Evolutionary conservation across 2,888 invertebrate species (phyloP), one percentile per base, ranked within the genome.

Genomic region (Caenorhabditis sp.): DNA sequence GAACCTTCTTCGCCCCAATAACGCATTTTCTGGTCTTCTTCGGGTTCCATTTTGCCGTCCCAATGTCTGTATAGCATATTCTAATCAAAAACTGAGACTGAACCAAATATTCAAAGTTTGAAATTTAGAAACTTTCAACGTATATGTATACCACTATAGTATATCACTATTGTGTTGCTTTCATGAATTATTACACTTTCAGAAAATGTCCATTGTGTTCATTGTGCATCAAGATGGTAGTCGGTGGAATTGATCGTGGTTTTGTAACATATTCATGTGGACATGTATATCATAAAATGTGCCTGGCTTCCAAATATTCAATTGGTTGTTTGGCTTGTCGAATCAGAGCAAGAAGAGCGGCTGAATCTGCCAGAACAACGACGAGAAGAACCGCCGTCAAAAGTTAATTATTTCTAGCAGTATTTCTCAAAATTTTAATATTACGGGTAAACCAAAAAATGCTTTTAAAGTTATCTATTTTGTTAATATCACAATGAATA

Each of bases 171-270:
- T n/a, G n/a, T n/a, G n/a, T n/a, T n/a, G n/a, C n/a, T n/a, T n/a
- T n/a, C n/a, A n/a, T n/a, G n/a, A n/a, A n/a, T n/a, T n/a, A n/a
- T n/a, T n/a, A n/a, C n/a, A n/a, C n/a, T 63, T 79, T 27, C 63
- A 80, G 80, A 36, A 65, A 67, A 63, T 82, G 82, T 61, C 80
- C 76, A 14, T 65, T 82, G 36, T 82, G 82, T 57, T 69, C 77
- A 0, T 70, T 82, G 0, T 59, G 80, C 3, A 69, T 80, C 21
- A 67, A 70, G 53, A 71, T 75, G 57, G 26, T 68, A 4, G 76
- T 79, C 27, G 76, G 77, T 5, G 78, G 77, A 1, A 27, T 52
- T 10, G 77, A 70, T 20, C 60, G 60, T 1, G 69, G 70, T 5
- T 72, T 75, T 20, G 63, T 63, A 1, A 60, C 70, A 14, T 78